Evolutionary conservation across 2,797 vertebrate species (phyloP), one percentile per base, ranked within the genome.

Genomic region (Lepilemur septentrionalis): DNA sequence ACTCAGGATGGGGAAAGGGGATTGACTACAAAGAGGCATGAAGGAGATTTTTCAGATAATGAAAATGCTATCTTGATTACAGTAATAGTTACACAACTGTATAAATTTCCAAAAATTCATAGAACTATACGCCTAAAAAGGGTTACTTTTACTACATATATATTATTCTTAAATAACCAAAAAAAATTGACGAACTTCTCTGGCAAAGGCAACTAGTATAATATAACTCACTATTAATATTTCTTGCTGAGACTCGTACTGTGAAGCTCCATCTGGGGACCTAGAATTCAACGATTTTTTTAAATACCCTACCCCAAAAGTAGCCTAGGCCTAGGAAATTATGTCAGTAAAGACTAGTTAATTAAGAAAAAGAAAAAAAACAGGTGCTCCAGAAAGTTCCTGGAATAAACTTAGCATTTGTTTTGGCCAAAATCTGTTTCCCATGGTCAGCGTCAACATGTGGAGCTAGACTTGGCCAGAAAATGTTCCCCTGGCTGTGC

Each of bases 391-490:
- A 82, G 43, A 84, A 90, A 85, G 67, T 84, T 82, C 48, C 93
- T 96, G 88, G 72, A 91, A 96, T 91, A 63, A 85, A 91, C 50
- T 52, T 38, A 91, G 55, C 35, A 55, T 86, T 92, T 86, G 38
- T 94, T 84, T 94, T 65, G 1, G 18, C 69, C 81, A 80, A 96
- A 94, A 73, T 85, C 43, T 95, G 43, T 93, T 97, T 93, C 89
- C 82, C 86, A 83, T 89, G 55, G 75, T 81, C 57, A 94, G 22
- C 1, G 1, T 72, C 50, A 80, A 87, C 20, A 12, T 61, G 18
- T 28, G 46, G 48, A 97, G 23, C 65, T 30, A 92, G 48, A 52
- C 10, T 38, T 91, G 52, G 93, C 69, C 80, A 76, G 89, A 93
- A 89, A 86, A 67, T 10, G 13, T 22, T 65, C 11, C 52, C 61